phyloP scores from a whole-genome alignment of 2,888 invertebrate genomes.

The Pinctada fucata region DNA sequence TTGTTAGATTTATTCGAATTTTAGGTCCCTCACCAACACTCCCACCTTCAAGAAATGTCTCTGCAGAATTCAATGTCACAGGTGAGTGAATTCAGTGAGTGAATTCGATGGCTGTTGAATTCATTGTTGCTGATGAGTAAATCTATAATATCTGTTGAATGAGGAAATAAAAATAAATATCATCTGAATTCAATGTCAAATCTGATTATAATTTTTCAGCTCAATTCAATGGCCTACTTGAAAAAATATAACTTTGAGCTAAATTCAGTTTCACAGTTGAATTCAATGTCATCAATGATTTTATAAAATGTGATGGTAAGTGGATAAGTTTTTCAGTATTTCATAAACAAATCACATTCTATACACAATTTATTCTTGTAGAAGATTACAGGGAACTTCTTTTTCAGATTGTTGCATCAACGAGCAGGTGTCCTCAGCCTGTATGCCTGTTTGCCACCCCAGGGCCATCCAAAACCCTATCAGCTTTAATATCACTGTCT shows the following conservation, averaged over 20 bases:
- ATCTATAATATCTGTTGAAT: too few relatives aligned
- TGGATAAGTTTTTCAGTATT: too few relatives aligned
- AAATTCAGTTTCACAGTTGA: too few relatives aligned
- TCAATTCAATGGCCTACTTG: too few relatives aligned
- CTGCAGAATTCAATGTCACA: conserved; percentile 9
- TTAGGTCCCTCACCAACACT: conserved; percentile 1
- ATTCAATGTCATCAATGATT: too few relatives aligned
- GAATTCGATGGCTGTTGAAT: neutral
- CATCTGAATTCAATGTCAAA: too few relatives aligned
- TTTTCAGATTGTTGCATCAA: conserved; percentile 48
- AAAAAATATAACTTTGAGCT: too few relatives aligned
- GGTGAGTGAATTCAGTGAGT: conserved; percentile 7
- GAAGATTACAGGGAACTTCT: too few relatives aligned
- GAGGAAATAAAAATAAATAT: too few relatives aligned
- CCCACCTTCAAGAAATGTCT: neutral
- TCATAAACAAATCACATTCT: neutral
- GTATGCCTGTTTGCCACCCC: conserved; percentile 48
- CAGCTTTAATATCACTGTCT: conserved; percentile 29
- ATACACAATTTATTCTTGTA: too few relatives aligned
- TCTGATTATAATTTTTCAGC: too few relatives aligned
- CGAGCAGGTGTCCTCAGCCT: conserved; percentile 35
- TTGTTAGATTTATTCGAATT: neutral
- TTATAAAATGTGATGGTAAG: too few relatives aligned
- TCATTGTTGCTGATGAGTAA: neutral
- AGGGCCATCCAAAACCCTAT: neutral